Percentiles rank a stretch among this genome's conserved stretches.
Evolutionary conservation across 2,888 invertebrate genomes (phyloP).

Genomic region (Plemyria rubiginata): DNA sequence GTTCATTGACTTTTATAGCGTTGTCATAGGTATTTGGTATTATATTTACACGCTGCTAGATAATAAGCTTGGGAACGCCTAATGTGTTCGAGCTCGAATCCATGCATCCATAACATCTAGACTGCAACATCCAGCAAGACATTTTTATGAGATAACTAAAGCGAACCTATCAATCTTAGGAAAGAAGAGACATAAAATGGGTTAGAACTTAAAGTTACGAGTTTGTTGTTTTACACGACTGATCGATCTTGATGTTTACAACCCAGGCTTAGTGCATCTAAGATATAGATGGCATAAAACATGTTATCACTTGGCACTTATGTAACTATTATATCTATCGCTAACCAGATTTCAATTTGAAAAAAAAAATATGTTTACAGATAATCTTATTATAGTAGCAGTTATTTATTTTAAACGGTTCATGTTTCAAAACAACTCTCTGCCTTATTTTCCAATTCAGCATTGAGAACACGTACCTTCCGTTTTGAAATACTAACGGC

Average conservation of each 20-base stretch:
- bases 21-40: no score
- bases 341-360: no score
- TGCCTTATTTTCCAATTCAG: no score
- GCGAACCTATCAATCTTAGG: constrained; percentile 27
- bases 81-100: no score
- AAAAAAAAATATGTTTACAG: no score
- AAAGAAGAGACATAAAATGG: constrained; percentile 25
- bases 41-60: no score
- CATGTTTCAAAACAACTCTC: no score
- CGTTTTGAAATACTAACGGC: no score
- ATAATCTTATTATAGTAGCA: no score
- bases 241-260: constrained; percentile 21
- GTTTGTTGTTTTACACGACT: constrained; percentile 26
- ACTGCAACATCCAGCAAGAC: neutral
- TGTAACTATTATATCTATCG: neutral
- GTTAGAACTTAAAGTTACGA: constrained; percentile 27
- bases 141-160: constrained; percentile 21
- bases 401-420: no score
- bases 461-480: neutral
- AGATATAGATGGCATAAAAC: constrained; percentile 8
- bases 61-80: no score
- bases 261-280: constrained; percentile 7
- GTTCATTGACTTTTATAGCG: no score
- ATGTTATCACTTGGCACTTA: neutral
- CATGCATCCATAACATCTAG: neutral